Evolutionary conservation across 2,797 vertebrate genomes (phyloP).

Genomic region (Leucoraja ocellata): DNA sequence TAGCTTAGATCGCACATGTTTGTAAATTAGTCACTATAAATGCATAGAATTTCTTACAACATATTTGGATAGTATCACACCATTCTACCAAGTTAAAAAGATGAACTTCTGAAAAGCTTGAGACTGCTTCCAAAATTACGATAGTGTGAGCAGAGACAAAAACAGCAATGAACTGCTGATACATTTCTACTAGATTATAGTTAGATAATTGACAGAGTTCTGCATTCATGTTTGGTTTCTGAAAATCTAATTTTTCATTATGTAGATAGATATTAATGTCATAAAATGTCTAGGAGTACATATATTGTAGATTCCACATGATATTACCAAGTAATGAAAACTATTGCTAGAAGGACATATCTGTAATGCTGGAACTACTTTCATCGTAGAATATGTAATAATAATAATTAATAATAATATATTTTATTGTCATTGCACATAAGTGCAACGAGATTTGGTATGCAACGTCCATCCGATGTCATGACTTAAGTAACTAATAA

Average conservation of each 20-base stretch:
- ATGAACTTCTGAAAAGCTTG: no score
- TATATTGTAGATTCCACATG: neutral
- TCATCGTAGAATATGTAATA: neutral
- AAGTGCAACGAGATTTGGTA: no score
- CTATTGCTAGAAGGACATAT: neutral
- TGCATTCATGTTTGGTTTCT: neutral
- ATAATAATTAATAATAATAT: no score
- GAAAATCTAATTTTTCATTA: neutral
- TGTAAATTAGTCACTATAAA: no score
- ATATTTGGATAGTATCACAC: no score
- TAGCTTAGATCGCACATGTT: no score
- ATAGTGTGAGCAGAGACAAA: neutral
- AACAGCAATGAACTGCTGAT: neutral
- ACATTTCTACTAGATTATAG: neutral
- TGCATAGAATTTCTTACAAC: no score
- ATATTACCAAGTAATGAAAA: neutral
- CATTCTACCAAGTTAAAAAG: no score
- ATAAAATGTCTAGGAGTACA: neutral
- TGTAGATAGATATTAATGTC: neutral
- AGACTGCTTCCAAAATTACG: neutral
- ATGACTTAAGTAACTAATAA: no score
- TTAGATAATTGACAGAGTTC: neutral
- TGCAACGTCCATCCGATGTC: no score
- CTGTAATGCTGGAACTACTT: neutral
- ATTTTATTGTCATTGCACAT: no score